A percentile compares a stretch with the other conserved stretches of the same genome.
Evolutionary conservation across 2,888 invertebrate species (phyloP).

Genomic region (Xylophagus ater): DNA sequence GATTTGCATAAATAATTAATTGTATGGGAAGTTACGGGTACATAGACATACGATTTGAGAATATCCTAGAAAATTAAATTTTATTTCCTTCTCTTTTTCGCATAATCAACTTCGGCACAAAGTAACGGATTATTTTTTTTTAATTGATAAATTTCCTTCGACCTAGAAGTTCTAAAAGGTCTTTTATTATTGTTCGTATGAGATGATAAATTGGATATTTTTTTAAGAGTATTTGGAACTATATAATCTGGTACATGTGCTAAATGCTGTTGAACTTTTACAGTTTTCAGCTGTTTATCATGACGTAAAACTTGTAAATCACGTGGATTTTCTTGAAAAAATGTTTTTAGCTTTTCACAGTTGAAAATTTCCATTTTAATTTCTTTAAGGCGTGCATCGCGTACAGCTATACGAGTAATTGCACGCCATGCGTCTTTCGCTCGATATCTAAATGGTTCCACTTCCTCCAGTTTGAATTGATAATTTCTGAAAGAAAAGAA

Average conservation of each 20-base stretch:
- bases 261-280: constrained; percentile 71
- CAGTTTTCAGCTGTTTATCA: constrained; percentile 76
- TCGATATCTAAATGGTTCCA: constrained; percentile 91
- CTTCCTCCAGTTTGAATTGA: constrained; percentile 87
- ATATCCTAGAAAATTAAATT: too few relatives aligned
- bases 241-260: constrained; percentile 90
- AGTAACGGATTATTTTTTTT: constrained; percentile 33
- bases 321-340: constrained; percentile 84
- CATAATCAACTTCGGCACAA: constrained; percentile 34
- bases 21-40: too few relatives aligned
- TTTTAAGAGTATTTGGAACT: constrained; percentile 65
- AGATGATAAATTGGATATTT: constrained; percentile 43
- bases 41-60: too few relatives aligned
- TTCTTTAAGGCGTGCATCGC: constrained; percentile 90
- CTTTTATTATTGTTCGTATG: constrained; percentile 16
- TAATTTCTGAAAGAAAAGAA: constrained; percentile 56
- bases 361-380: constrained; percentile 89
- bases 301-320: constrained; percentile 77
- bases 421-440: constrained; percentile 92
- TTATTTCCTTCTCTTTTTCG: constrained; percentile 24
- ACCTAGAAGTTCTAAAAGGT: constrained; percentile 8
- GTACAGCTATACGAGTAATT: constrained; percentile 83
- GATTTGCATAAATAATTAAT: too few relatives aligned
- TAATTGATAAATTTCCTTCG: constrained; percentile 31
- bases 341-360: constrained; percentile 81